phyloP scores from a whole-genome alignment of 2,113 vertebrate species.

The Saccopteryx leptura region DNA sequence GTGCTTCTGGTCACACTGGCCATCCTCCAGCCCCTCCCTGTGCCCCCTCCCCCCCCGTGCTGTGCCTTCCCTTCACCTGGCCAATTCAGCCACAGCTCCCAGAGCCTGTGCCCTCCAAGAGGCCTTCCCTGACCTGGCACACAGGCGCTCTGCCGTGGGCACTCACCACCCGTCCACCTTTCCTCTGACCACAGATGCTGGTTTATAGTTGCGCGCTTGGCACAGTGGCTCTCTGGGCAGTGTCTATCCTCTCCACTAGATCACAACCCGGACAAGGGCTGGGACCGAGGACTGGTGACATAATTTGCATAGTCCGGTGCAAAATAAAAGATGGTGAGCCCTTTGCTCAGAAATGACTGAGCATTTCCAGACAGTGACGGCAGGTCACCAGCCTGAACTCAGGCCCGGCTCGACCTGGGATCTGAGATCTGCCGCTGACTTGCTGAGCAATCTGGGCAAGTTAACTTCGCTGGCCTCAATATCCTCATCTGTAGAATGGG shows the following conservation, averaged over 20 bases:
- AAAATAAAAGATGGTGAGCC: not conserved
- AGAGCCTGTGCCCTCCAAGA: not conserved
- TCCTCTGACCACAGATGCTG: not conserved
- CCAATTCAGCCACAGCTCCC: not conserved
- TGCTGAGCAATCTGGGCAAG: fast-evolving
- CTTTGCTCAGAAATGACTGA: not conserved
- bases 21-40: not conserved
- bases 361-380: not conserved
- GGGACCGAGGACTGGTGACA: not conserved
- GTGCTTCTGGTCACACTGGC: too few species aligned
- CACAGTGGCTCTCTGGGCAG: not conserved
- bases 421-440: fast-evolving
- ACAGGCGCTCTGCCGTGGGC: fast-evolving
- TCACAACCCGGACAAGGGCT: not conserved
- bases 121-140: fast-evolving
- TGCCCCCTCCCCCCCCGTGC: fast-evolving
- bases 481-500: not conserved
- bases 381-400: fast-evolving
- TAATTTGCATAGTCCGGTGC: not conserved
- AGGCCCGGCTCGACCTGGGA: not conserved
- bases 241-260: not conserved
- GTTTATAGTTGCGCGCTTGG: fast-evolving
- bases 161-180: not conserved
- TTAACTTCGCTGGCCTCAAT: not conserved
- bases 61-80: not conserved